Evolutionary conservation across 2,113 vertebrate genomes (phyloP), one percentile per base, ranked within the genome.

Genomic region (Plecotus auritus): DNA sequence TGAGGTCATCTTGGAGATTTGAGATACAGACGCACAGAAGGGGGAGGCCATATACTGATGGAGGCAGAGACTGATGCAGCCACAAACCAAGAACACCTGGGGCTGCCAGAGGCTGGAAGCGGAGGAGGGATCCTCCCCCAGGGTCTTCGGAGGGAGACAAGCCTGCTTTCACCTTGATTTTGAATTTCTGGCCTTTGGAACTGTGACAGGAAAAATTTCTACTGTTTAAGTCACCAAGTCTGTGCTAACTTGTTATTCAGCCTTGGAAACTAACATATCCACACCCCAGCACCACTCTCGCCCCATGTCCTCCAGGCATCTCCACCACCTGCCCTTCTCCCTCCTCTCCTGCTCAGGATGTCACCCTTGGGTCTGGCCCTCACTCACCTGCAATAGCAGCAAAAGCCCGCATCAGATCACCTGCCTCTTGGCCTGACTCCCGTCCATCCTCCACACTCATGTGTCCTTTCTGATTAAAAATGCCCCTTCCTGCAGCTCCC

Each of bases 221-320:
- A 32, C 37, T 56, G 28, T 42, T 26, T 40, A 64, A 86, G 10
- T 59, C 45, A 16, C 13, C 74, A 11, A 5, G 13, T 30, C 10
- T 18, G 54, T 37, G 74, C 35, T 13, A 8, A 35, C 51, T 13
- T 59, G 37, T 26, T 5, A 10, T 3, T 37, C 45, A 37, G 54
- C 28, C 30, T 47, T 14, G 42, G 49, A 47, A 64, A 66, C 7
- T 1, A 12, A 18, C 2, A 42, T 30, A 2, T 2, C 20, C 8
- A 1, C 23, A 9, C 12, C 10, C 54, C 23, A 17, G 35, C 37
- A 9, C 78, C 59, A 18, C 23, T 5, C 1, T 30, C 0, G 1
- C 51, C 72, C 70, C 23, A n/a, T 37, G 35, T 49, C n/a, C 61
- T 7, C n/a, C 0, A 0, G 22, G 42, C 4, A 0, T 2, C 64